Conservation (phyloP, 2,888 invertebrate species). For the Labia minor region DNA sequence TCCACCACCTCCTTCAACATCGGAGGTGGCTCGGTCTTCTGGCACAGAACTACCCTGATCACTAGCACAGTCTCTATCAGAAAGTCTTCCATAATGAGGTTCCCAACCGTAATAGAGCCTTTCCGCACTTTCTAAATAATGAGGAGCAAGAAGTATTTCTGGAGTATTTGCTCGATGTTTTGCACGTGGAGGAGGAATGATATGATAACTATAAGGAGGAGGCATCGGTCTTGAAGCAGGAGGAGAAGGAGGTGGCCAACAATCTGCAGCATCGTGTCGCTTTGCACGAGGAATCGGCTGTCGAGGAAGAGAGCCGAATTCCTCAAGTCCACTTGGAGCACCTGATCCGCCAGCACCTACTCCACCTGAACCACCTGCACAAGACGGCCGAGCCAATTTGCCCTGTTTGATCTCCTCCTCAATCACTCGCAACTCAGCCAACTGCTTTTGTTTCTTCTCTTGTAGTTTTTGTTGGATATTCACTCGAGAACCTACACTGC, state of each 20-base stretch:
- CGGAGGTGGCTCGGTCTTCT: conserved; percentile 13
- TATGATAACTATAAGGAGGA: conserved; percentile 27
- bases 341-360: conserved; percentile 26
- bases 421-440: conserved; percentile 68
- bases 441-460: conserved; percentile 78
- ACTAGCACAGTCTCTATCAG: conserved; percentile 25
- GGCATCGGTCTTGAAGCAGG: conserved; percentile 30
- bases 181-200: conserved; percentile 45
- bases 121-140: conserved; percentile 49
- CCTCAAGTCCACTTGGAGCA: conserved; percentile 21
- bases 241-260: conserved; percentile 37
- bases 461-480: conserved; percentile 79
- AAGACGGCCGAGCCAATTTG: conserved; percentile 41
- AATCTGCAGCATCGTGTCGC: conserved; percentile 48
- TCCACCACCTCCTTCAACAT: conserved; percentile 19
- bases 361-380: conserved; percentile 29
- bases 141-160: conserved; percentile 66
- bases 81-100: conserved; percentile 30
- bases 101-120: conserved; percentile 40
- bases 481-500: conserved; percentile 61
- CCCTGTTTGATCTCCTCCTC: conserved; percentile 82
- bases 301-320: conserved; percentile 33
- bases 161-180: conserved; percentile 58
- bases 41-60: conserved; percentile 23
- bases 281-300: conserved; percentile 63